Base-by-base conservation (phyloP, 1,140 invertebrate genomes). In the Orchesella cincta region DNA sequence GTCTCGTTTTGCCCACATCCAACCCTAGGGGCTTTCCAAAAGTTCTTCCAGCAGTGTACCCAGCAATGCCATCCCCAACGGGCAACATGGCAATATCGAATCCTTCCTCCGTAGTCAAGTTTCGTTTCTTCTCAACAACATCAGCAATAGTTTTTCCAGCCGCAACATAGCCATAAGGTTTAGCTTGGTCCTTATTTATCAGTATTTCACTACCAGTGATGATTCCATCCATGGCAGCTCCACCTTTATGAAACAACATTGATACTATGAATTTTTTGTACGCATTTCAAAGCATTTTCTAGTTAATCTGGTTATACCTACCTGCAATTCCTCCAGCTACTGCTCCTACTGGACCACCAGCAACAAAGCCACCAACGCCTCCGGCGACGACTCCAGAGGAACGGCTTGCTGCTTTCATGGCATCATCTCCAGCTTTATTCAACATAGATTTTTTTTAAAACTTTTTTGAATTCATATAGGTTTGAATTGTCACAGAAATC, bases 21-120 rank as follows among this genome's bases (percentile, higher is more conserved):
- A 79, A n/a, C 14, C 76, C 80, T 26, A 80, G 33, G 2, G 75
- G 78, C 31, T 80, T 80, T 28, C 76, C 54, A 23, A 77, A 73
- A 8, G 67, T 34, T 31, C 73, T 67, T 52, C 79, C 80, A 52
- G 74, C 76, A 0, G 70, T 57, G 35, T 76, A 78, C 0, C 80
- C 80, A 46, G 57, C 74, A 0, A 81, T 20, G 16, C 80, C 80
- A 35, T 81, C 80, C 12, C 35, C 16, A 23, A 81, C 76, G 1
- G 80, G 80, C 23, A 81, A 20, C 54, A 81, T 33, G 8, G 80
- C 80, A 71, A 78, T 79, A 64, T 81, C 80, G 67, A 81, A 81
- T 29, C 73, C 73, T 57, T 74, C 39, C 28, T 74, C 76, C 3
- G 74, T 35, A 3, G 77, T 78, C 16, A 81, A 67, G n/a, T 78